Evolutionary conservation across 2,797 vertebrate species (phyloP).

Genomic region (Chelonia mydas): DNA sequence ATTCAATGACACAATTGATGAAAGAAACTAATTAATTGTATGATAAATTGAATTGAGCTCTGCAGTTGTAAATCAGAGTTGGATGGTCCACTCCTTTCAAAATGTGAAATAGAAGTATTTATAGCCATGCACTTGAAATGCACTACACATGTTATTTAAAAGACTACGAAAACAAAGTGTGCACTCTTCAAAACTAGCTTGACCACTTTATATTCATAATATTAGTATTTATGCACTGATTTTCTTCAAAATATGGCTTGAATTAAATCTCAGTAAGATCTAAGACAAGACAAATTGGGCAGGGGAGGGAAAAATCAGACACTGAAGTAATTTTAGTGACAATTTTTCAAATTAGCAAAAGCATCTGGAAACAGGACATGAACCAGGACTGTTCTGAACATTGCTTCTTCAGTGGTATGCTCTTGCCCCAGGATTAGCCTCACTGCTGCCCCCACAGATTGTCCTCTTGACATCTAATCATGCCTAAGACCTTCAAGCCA

Average conservation of each 20-base stretch:
- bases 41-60: background rate
- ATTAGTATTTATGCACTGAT: conserved; percentile 4
- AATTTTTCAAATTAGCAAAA: background rate
- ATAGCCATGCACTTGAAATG: background rate
- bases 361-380: background rate
- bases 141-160: conserved; percentile 15
- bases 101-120: conserved; percentile 28
- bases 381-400: background rate
- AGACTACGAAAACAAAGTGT: conserved; percentile 44
- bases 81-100: conserved; percentile 19
- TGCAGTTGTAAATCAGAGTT: background rate
- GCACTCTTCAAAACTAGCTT: conserved; percentile 56
- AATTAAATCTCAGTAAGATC: conserved; percentile 7
- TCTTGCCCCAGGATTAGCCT: background rate
- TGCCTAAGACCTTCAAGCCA: background rate
- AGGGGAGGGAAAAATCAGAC: background rate
- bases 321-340: background rate
- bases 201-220: background rate
- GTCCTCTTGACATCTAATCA: background rate
- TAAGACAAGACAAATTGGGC: background rate
- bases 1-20: background rate
- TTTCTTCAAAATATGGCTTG: conserved; percentile 60
- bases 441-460: background rate
- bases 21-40: background rate
- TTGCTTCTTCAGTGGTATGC: background rate